These are phyloP conservation scores for Phylloscopus collybita DNA, from an alignment of 2,797 vertebrate species.

Conservation along the genomic window DNA sequence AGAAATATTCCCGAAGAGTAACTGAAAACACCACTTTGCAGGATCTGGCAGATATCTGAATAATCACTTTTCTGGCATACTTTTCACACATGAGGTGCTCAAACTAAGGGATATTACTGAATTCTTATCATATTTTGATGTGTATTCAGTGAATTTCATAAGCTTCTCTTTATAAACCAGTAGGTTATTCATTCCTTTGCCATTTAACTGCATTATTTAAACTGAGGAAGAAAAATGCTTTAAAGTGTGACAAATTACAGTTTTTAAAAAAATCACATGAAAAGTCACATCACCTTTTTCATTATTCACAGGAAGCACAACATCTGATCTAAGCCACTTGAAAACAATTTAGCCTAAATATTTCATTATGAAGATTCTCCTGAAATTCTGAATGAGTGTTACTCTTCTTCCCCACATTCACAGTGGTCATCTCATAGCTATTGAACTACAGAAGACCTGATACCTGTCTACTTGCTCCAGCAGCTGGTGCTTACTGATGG, in stretches of 20 bases:
- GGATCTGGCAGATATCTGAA: not conserved
- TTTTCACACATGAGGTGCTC: not conserved
- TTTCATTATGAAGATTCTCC: not conserved
- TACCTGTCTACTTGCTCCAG: not conserved
- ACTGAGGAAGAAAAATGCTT: not conserved
- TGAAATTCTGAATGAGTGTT: not conserved
- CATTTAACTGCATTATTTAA: not conserved
- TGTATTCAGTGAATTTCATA: not conserved
- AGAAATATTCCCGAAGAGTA: not conserved
- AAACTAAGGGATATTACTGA: not conserved
- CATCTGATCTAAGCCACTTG: not conserved
- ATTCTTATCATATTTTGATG: not conserved
- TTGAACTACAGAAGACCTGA: not conserved
- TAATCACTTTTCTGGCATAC: not conserved
- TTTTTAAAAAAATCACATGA: not conserved
- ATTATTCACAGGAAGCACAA: not conserved
- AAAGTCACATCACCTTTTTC: not conserved
- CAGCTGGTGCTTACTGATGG: rapidly evolving
- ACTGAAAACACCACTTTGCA: not conserved
- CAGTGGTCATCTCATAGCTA: not conserved
- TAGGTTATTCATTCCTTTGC: not conserved
- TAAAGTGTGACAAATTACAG: not conserved
- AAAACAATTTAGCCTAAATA: not conserved
- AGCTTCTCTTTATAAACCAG: not conserved
- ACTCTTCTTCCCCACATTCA: not conserved